Conservation (phyloP, 2,888 invertebrate species). For the Operophtera brumata region DNA sequence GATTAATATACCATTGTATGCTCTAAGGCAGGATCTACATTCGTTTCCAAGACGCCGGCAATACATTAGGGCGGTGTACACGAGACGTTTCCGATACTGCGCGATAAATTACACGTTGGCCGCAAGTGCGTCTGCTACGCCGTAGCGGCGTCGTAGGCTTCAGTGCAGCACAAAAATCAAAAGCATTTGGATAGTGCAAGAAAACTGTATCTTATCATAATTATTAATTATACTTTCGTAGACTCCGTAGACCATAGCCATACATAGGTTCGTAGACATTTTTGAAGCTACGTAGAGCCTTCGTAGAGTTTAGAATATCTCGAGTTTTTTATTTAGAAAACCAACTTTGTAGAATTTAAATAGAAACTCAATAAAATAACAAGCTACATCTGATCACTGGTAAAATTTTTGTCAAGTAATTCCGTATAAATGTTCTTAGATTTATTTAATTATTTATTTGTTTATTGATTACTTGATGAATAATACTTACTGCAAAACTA, state of each 20-base stretch:
- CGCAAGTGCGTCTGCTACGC: conserved; percentile 32
- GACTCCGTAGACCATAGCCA: background rate
- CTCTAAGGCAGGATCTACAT: conserved; percentile 20
- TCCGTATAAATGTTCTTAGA: too few species aligned
- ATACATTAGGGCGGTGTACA: conserved; percentile 50
- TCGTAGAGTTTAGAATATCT: background rate
- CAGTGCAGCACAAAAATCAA: background rate
- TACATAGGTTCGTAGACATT: background rate
- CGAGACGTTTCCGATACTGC: conserved; percentile 61
- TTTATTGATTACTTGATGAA: too few species aligned
- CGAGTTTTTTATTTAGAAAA: too few species aligned
- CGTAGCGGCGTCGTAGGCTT: conserved; percentile 3
- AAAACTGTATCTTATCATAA: background rate
- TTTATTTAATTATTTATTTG: too few species aligned
- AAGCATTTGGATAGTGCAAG: background rate
- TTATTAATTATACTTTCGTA: background rate
- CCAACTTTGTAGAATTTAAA: background rate
- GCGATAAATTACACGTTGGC: conserved; percentile 59
- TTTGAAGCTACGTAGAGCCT: background rate
- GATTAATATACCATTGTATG: conserved; percentile 1
- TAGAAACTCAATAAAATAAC: background rate
- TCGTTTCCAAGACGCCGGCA: conserved; percentile 39
- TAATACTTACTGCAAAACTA: too few species aligned
- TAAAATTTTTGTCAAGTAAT: too few species aligned
- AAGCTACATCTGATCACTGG: conserved; percentile 1